Evolutionary conservation across 2,113 vertebrate genomes (phyloP).

Genomic region (Pipra filicauda): DNA sequence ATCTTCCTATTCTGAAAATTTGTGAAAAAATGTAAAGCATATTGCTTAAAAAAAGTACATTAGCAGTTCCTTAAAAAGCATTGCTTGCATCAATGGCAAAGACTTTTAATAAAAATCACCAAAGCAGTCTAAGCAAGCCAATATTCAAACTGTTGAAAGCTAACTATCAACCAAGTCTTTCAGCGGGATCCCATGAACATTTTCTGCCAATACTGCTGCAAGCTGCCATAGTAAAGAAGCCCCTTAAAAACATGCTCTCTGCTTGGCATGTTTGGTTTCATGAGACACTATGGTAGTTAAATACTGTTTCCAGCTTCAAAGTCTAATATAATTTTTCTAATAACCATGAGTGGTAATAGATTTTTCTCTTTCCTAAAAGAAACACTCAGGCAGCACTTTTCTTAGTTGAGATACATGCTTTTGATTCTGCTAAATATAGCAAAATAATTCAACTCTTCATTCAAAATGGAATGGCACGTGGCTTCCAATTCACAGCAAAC

Average conservation of each 20-base stretch:
- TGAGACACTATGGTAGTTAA: not conserved
- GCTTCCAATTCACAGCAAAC: not conserved
- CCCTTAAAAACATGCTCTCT: not conserved
- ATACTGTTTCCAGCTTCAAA: not conserved
- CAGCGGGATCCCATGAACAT: not conserved
- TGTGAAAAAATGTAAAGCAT: not conserved
- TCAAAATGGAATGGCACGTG: not conserved
- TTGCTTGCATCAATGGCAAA: not conserved
- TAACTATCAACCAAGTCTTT: not conserved
- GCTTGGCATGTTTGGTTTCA: not conserved
- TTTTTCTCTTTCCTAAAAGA: not conserved
- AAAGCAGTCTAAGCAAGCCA: not conserved
- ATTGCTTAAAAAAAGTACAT: not conserved
- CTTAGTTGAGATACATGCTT: not conserved
- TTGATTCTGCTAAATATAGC: not conserved
- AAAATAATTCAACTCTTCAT: not conserved
- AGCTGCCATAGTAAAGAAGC: not conserved
- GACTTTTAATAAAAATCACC: not conserved
- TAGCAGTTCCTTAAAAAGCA: not conserved
- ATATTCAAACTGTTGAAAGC: not conserved
- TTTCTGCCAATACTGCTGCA: not conserved
- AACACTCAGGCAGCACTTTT: not conserved
- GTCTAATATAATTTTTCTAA: not conserved
- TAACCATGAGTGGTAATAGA: not conserved
- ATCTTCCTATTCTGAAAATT: not conserved